Evolutionary conservation across 2,888 invertebrate genomes (phyloP), one percentile per base, ranked within the genome.

Genomic region (Drosophila suboccidentalis): DNA sequence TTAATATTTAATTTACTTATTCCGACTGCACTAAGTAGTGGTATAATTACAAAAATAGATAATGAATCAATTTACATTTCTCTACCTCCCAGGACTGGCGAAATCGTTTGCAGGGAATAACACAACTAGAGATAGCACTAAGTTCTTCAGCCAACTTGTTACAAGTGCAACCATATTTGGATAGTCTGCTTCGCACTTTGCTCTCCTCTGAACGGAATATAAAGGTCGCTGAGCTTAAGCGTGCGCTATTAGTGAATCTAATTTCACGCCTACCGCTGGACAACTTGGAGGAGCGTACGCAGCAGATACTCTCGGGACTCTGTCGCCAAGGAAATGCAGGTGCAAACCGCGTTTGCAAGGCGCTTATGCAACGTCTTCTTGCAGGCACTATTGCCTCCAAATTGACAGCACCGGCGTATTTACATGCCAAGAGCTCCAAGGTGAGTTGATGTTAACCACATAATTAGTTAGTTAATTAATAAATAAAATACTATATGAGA

Each of bases 131-230:
- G 62, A 82, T 90, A 17, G 91, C 92, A 36, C 91, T 96, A 36
- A 93, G 93, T 69, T 93, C 93, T 41, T 93, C 94, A 2, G 92
- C 93, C 32, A 94, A 93, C 59, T 77, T 94, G 73, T 93, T 93
- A 19, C 88, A 93, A 50, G 93, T 95, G 53, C 94, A 95, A 82
- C 94, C 95, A 3, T 94, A 95, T 90, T 93, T 96, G 84, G 94
- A 94, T 75, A 93, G 94, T 32, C 94, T 96, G 70, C 93, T 96
- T 63, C 94, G 94, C 78, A 94, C 95, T 32, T 92, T 95, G 53
- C 92, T 96, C 19, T 93, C 95, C 38, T 95, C 95, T 68, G 96
- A 96, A 91, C 94, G 94, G 66, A 92, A 93, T 78, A 80, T 89
- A 1, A 92, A 93, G 65, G 92, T 93, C 10, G 82, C 91, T 5